Evolutionary conservation across 1,140 invertebrate genomes (phyloP).

Genomic region (Drosophila pseudoananassae): DNA sequence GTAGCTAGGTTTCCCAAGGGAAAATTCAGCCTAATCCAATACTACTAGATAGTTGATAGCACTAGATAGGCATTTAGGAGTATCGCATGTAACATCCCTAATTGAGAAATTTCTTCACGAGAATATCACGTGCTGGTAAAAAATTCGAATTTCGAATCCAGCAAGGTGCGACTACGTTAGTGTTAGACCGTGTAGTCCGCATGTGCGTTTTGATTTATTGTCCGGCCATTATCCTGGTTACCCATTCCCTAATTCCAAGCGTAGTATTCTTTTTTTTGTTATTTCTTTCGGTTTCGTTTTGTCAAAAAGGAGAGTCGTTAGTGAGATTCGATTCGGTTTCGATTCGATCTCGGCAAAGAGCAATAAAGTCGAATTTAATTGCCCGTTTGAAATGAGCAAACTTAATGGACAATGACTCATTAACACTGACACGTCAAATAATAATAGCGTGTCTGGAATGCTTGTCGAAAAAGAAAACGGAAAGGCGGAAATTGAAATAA

Average conservation of each 20-base stretch:
- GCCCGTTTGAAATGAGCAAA: conserved; percentile 82
- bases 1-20: too few species aligned
- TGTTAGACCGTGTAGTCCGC: background rate
- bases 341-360: conserved; percentile 49
- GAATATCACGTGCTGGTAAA: too few species aligned
- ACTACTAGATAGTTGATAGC: too few species aligned
- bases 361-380: conserved; percentile 83
- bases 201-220: background rate
- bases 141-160: background rate
- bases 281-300: conserved; percentile 7
- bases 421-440: conserved; percentile 82
- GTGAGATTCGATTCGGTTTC: conserved; percentile 35
- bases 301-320: conserved; percentile 15
- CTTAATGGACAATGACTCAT: conserved; percentile 83
- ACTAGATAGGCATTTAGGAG: too few species aligned
- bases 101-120: too few species aligned
- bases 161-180: background rate
- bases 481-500: conserved; percentile 82
- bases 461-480: conserved; percentile 58
- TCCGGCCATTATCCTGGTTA: background rate
- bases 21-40: too few species aligned
- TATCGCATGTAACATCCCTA: too few species aligned
- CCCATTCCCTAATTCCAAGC: background rate
- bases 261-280: background rate
- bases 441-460: conserved; percentile 77